Percentiles rank a stretch among this genome's conserved stretches.
phyloP scores from a whole-genome alignment of 2,797 vertebrate genomes.

The Lates japonicus region DNA sequence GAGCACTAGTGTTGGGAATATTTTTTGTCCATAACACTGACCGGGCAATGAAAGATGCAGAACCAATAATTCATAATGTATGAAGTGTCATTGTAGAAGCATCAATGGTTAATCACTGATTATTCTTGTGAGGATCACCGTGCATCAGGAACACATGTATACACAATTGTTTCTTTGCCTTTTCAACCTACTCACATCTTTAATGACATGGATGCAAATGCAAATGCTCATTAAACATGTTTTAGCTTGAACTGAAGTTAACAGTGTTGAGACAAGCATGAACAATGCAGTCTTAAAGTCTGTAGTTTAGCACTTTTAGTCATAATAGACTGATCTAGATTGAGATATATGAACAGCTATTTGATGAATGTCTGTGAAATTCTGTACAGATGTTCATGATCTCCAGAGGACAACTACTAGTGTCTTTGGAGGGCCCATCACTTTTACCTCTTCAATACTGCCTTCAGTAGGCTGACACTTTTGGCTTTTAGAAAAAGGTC shows the following conservation, averaged over 20 bases:
- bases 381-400: background rate
- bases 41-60: conserved; percentile 23
- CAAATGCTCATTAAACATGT: background rate
- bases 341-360: background rate
- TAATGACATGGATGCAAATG: background rate
- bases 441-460: background rate
- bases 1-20: conserved; percentile 21
- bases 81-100: conserved; percentile 7
- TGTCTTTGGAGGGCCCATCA: background rate
- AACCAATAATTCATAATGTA: conserved; percentile 36
- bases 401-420: background rate
- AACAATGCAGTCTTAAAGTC: background rate
- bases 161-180: background rate
- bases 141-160: background rate
- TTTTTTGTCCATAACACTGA: conserved; percentile 33
- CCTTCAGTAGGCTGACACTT: no score
- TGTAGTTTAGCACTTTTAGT: no score
- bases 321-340: background rate
- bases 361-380: background rate
- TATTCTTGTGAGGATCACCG: conserved; percentile 3
- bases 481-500: no score
- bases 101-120: conserved; percentile 35
- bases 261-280: background rate
- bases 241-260: background rate
- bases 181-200: background rate